A percentile compares a stretch with the other conserved stretches of the same genome.
phyloP scores from a whole-genome alignment of 2,113 vertebrate genomes.

The Sprattus sprattus region DNA sequence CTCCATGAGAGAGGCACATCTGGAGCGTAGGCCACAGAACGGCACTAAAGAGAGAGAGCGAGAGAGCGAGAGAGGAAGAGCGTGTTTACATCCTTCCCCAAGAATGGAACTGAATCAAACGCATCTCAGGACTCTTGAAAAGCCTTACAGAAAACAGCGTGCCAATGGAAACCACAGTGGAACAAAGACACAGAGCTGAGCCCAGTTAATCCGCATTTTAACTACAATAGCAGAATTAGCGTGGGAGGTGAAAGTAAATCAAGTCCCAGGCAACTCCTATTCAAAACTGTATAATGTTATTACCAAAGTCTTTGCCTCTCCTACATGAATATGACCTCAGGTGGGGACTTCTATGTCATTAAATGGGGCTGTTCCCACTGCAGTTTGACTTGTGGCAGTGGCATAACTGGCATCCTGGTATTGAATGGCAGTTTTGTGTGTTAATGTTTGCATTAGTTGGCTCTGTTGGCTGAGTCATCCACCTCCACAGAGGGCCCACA shows the following conservation, averaged over 20 bases:
- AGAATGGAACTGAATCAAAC: neutral
- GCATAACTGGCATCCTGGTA: neutral
- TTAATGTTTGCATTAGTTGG: neutral
- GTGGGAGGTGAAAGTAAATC: neutral
- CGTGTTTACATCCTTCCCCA: neutral
- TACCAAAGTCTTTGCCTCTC: neutral
- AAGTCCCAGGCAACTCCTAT: neutral
- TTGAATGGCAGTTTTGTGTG: neutral
- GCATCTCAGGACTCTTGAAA: neutral
- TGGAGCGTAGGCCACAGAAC: neutral
- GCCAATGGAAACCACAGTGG: neutral
- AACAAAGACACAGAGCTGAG: neutral
- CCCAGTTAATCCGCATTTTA: neutral
- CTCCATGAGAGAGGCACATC: slow-evolving; percentile 2
- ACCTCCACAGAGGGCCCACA: neutral
- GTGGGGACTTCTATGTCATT: neutral
- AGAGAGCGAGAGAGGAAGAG: neutral
- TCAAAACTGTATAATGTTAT: neutral
- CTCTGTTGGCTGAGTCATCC: neutral
- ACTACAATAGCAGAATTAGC: neutral
- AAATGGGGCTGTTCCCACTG: neutral
- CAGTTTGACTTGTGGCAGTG: neutral
- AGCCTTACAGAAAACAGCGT: neutral
- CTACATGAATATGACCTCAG: neutral
- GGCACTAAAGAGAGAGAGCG: neutral